Percentiles rank a stretch among this genome's conserved stretches.
These are phyloP conservation scores for Plumapathes pennacea DNA, from an alignment of 92 coral and sea anemone species.

Conservation along the genomic window DNA sequence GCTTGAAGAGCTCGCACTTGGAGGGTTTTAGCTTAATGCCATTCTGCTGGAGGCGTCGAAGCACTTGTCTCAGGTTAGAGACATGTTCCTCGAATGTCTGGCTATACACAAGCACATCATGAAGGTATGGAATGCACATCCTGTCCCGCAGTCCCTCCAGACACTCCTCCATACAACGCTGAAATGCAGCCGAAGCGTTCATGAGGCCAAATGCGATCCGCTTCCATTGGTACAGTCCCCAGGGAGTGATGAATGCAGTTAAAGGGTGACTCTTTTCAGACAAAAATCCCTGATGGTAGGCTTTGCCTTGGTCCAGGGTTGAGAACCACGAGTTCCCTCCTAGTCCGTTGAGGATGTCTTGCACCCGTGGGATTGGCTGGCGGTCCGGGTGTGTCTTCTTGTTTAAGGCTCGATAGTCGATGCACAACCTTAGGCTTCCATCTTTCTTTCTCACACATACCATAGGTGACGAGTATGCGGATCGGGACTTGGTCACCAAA, in stretches of 20 bases:
- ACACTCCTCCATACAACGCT: constrained; percentile 68
- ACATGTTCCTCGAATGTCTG: constrained; percentile 46
- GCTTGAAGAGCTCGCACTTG: constrained; percentile 56
- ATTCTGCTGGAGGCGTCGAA: constrained; percentile 28
- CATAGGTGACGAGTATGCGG: constrained; percentile 54
- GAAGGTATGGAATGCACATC: constrained; percentile 63
- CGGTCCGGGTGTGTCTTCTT: constrained; percentile 51
- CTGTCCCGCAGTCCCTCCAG: constrained; percentile 47
- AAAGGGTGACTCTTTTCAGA: constrained; percentile 42
- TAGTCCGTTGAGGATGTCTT: constrained; percentile 50
- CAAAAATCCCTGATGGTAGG: constrained; percentile 62
- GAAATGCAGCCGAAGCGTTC: constrained; percentile 66
- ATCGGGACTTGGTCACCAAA: constrained; percentile 55
- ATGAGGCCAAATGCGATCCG: constrained; percentile 62
- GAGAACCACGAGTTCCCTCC: constrained; percentile 66
- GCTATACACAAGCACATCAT: constrained; percentile 54
- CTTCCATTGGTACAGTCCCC: constrained; percentile 66
- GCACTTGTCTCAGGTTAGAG: constrained; percentile 44
- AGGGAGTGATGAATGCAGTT: constrained; percentile 71
- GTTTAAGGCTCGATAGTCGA: constrained; percentile 54
- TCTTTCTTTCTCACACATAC: constrained; percentile 56
- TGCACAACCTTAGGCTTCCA: constrained; percentile 54
- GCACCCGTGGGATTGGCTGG: constrained; percentile 61
- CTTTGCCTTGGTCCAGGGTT: constrained; percentile 60
- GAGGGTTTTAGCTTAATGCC: constrained; percentile 66